Conservation (phyloP, 2,888 invertebrate genomes). For the Coleophora deauratella region DNA sequence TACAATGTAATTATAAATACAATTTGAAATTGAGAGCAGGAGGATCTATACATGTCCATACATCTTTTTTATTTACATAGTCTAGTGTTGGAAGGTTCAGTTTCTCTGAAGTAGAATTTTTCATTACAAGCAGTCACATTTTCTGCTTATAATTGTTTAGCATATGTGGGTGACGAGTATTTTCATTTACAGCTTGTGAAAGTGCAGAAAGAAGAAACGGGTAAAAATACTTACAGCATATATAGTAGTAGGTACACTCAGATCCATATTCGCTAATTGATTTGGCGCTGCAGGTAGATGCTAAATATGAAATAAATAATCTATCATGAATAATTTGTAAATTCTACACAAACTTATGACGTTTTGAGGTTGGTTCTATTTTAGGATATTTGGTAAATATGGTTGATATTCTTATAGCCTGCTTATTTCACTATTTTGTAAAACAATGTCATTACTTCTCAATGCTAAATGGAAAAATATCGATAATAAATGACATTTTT, state of each 20-base stretch:
- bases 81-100: no score
- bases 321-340: not conserved
- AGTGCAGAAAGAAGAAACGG: not conserved
- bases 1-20: no score
- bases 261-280: not conserved
- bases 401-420: not conserved
- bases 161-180: not conserved
- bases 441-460: not conserved
- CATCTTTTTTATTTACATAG: no score
- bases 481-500: not conserved
- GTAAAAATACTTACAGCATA: not conserved
- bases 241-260: not conserved
- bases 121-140: no score
- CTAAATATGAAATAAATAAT: not conserved
- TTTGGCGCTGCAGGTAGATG: not conserved
- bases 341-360: not conserved
- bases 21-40: no score
- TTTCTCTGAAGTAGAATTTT: no score
- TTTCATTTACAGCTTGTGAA: not conserved
- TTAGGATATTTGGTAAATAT: not conserved
- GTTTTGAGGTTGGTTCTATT: not conserved
- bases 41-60: no score
- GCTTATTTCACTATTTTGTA: not conserved
- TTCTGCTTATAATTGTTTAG: no score
- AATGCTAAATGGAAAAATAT: not conserved